Conservation (phyloP, 2,113 vertebrate species). For the Amphiprion percula region DNA sequence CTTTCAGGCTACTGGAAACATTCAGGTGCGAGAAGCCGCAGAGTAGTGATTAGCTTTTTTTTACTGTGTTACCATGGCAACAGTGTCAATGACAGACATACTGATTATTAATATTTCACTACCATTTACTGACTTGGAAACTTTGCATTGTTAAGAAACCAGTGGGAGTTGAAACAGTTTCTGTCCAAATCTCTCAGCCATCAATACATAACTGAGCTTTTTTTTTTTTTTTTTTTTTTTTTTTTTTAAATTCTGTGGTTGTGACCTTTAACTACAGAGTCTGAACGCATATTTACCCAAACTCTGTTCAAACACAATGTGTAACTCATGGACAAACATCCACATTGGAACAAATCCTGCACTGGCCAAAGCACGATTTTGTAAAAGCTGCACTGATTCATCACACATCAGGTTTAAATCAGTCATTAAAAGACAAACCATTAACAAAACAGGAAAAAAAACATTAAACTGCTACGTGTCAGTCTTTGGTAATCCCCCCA, state of each 20-base stretch:
- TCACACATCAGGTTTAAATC: constrained; percentile 2
- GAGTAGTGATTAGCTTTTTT: constrained; percentile 51
- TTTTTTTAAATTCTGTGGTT: background rate
- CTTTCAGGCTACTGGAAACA: constrained; percentile 50
- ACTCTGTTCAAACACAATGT: constrained; percentile 59
- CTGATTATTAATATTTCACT: constrained; percentile 58
- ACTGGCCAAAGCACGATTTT: background rate
- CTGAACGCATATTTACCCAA: constrained; percentile 44
- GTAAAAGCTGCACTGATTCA: constrained; percentile 2
- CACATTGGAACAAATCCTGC: constrained; percentile 15
- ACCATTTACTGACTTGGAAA: constrained; percentile 37
- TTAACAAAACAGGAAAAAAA: background rate
- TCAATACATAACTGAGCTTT: background rate
- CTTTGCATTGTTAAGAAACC: constrained; percentile 24
- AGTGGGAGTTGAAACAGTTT: background rate
- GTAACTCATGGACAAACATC: constrained; percentile 45
- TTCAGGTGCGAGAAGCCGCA: constrained; percentile 58
- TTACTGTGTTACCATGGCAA: constrained; percentile 61
- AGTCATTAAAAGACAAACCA: background rate
- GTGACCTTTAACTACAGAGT: constrained; percentile 50
- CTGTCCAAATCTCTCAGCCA: background rate
- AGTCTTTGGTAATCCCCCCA: background rate
- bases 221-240: background rate
- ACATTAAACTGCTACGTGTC: background rate
- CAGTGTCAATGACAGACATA: constrained; percentile 48